Conservation (phyloP, 2,797 vertebrate species). For the Cyprinodon diabolis region DNA sequence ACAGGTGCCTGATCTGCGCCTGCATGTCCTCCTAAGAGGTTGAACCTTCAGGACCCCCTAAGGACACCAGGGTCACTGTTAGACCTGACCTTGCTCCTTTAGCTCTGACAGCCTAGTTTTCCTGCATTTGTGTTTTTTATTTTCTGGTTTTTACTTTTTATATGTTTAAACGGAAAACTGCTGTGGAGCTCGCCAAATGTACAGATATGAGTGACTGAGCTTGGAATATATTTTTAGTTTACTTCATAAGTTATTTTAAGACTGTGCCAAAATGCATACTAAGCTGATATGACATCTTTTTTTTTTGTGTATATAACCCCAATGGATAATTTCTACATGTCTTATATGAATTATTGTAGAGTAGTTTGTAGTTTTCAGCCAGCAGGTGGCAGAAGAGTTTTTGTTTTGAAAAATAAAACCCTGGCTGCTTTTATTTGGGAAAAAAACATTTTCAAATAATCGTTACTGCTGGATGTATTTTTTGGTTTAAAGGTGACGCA, state of each 20-base stretch:
- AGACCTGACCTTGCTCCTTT: background rate
- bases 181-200: slow-evolving; percentile 41
- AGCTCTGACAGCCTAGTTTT: background rate
- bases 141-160: background rate
- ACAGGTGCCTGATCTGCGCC: slow-evolving; percentile 59
- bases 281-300: slow-evolving; percentile 15
- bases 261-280: slow-evolving; percentile 58
- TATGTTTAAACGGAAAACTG: slow-evolving; percentile 29
- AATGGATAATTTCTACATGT: slow-evolving; percentile 12
- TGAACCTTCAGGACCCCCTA: background rate
- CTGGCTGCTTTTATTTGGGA: background rate
- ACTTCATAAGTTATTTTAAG: slow-evolving; percentile 33
- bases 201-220: slow-evolving; percentile 30
- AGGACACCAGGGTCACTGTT: background rate
- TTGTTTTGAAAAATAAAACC: slow-evolving; percentile 12
- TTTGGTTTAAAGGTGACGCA: background rate
- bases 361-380: slow-evolving; percentile 41
- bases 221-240: slow-evolving; percentile 26
- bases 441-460: background rate
- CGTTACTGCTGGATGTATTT: background rate
- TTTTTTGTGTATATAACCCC: slow-evolving; percentile 23
- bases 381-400: slow-evolving; percentile 73
- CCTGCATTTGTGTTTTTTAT: background rate
- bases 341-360: background rate
- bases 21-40: slow-evolving; percentile 17